Conservation (phyloP, 2,888 invertebrate genomes). For the Schrankia costaestrigalis region DNA sequence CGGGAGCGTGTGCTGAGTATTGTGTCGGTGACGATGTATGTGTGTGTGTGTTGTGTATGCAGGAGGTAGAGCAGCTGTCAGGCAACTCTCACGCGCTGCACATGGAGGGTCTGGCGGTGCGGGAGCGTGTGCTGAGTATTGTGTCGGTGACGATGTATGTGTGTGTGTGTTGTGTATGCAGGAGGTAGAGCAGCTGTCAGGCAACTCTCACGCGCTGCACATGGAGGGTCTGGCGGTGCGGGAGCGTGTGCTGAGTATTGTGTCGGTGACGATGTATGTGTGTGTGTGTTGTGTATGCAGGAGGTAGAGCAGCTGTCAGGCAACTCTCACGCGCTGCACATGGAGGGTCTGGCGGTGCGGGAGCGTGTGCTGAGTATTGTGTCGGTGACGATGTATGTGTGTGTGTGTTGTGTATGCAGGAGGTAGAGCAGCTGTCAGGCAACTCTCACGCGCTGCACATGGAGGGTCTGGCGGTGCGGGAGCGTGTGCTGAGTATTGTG, state of each 20-base stretch:
- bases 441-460: conserved; percentile 93
- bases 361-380: conserved; percentile 86
- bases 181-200: conserved; percentile 85
- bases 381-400: neutral
- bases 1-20: conserved; percentile 89
- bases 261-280: neutral
- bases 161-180: conserved; percentile 18
- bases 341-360: conserved; percentile 93
- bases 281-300: conserved; percentile 26
- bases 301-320: conserved; percentile 85
- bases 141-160: neutral
- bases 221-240: conserved; percentile 95
- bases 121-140: conserved; percentile 88
- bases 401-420: conserved; percentile 38
- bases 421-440: conserved; percentile 85
- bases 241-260: conserved; percentile 86
- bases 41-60: neutral
- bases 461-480: conserved; percentile 93
- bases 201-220: conserved; percentile 90
- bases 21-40: neutral
- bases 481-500: conserved; percentile 85
- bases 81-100: conserved; percentile 90
- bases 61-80: conserved; percentile 85
- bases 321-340: conserved; percentile 91
- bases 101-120: conserved; percentile 94